Evolutionary conservation across 2,113 vertebrate genomes (phyloP).

Genomic region (Hoplias malabaricus): DNA sequence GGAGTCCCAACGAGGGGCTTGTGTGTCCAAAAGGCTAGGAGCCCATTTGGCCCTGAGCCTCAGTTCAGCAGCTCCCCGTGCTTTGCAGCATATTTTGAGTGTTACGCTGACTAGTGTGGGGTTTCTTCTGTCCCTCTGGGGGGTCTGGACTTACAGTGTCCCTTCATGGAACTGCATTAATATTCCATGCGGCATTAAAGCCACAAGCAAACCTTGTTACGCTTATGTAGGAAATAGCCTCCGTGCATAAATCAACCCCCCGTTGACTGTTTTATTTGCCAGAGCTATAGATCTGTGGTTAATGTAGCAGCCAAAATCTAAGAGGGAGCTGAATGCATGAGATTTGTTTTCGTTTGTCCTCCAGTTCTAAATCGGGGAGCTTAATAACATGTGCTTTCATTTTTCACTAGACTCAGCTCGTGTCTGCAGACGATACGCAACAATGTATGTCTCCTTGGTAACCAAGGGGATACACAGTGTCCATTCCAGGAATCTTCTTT

Average conservation of each 20-base stretch:
- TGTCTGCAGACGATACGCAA: not conserved
- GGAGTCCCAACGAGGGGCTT: constrained; percentile 22
- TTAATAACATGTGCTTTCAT: not conserved
- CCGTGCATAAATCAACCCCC: not conserved
- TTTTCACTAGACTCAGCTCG: constrained; percentile 14
- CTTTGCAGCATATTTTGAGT: constrained; percentile 51
- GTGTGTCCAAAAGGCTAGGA: constrained; percentile 3
- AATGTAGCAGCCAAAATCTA: not conserved
- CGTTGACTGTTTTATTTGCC: constrained; percentile 2
- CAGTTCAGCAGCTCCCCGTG: constrained; percentile 14
- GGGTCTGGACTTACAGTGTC: not conserved
- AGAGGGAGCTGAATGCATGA: constrained; percentile 1
- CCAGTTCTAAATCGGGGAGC: constrained; percentile 9
- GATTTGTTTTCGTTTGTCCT: not conserved
- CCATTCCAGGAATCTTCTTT: constrained; percentile 49
- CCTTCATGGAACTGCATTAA: constrained; percentile 41
- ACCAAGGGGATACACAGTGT: constrained; percentile 34
- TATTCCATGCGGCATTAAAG: constrained; percentile 36
- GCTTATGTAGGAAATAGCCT: not conserved
- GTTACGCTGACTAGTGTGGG: constrained; percentile 54
- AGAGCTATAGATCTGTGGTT: not conserved
- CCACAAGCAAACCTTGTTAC: not conserved
- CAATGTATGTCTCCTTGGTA: not conserved
- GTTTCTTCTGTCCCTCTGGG: constrained; percentile 50
- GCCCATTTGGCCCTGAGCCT: constrained; percentile 22